Base-by-base conservation (phyloP, 2,888 invertebrate genomes). In the Brenthis ino region DNA sequence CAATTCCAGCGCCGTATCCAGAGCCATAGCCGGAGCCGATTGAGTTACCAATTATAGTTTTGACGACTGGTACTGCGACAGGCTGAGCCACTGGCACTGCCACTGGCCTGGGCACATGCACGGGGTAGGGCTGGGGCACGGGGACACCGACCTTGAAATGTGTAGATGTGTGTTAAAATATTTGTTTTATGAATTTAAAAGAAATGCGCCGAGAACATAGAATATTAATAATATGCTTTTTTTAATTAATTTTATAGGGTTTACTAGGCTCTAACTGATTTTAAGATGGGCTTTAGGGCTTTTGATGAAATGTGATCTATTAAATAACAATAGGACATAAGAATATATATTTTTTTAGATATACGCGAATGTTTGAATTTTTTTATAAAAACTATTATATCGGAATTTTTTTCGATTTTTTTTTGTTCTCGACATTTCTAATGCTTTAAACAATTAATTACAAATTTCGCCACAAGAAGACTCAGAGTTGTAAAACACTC, bases 61-160 rank as follows among this genome's bases (percentile, higher is more conserved):
- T 87, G 16, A 82, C 78, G 0, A 85, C 70, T 13, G 88, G 87
- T 0, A 89, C 86, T 13, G 85, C 84, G 0, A 89, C 85, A 6
- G 89, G 89, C 3, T 86, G 84, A 0, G 87, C 80, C 0, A 91
- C 88, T 3, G 91, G 91, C 0, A 91, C 89, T 0, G 93, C 91
- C 5, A 91, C 87, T 2, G 92, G 91, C 68, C 79, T 89, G 3
- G 89, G 78, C 1, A 93, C 89, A 2, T 89, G 87, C 1, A 93
- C 93, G 16, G 93, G 92, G 80, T 90, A 93, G 3, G 93, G 93
- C 0, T 88, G 89, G 6, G 93, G 93, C 0, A 93, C 89, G 33
- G 92, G 92, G 0, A 90, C 85, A 51, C 91, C 91, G 53, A 92
- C 90, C 92, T 93, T 79, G 33, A 82, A 83, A 28, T 48, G 4